A percentile compares a stretch with the other conserved stretches of the same genome.
phyloP scores from a whole-genome alignment of 2,888 invertebrate species.

The Caenorhabditis doughertyi region DNA sequence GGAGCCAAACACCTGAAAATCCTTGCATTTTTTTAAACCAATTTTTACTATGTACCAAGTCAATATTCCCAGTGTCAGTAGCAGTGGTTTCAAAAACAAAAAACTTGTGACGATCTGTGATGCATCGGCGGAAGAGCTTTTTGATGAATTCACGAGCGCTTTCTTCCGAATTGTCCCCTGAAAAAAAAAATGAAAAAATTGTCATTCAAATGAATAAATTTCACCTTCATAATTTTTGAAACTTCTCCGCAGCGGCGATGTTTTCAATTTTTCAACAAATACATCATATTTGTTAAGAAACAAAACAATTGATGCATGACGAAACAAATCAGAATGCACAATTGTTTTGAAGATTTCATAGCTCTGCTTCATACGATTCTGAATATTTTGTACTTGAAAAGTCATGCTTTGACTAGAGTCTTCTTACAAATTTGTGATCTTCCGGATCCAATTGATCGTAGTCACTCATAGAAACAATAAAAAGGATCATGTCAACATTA shows the following conservation, averaged over 20 bases:
- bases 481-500: constrained; percentile 75
- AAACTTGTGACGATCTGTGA: constrained; percentile 77
- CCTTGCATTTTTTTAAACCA: not conserved
- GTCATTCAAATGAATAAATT: not conserved
- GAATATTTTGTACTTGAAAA: constrained; percentile 14
- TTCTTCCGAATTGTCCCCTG: constrained; percentile 81
- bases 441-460: constrained; percentile 75
- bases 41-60: constrained; percentile 70
- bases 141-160: constrained; percentile 80
- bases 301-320: constrained; percentile 83
- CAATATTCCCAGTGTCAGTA: constrained; percentile 83
- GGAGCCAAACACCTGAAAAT: constrained; percentile 72
- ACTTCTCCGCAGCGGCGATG: constrained; percentile 76
- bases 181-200: not conserved
- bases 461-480: constrained; percentile 72
- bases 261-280: constrained; percentile 82
- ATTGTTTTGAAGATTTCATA: constrained; percentile 81
- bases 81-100: constrained; percentile 82
- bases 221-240: constrained; percentile 79
- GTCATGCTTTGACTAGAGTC: not conserved
- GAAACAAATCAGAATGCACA: constrained; percentile 82
- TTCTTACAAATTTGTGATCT: constrained; percentile 64
- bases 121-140: constrained; percentile 82
- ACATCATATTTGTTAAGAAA: constrained; percentile 82
- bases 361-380: constrained; percentile 82